Base-by-base conservation (phyloP, 2,797 vertebrate species). In the Sylvia borin region DNA sequence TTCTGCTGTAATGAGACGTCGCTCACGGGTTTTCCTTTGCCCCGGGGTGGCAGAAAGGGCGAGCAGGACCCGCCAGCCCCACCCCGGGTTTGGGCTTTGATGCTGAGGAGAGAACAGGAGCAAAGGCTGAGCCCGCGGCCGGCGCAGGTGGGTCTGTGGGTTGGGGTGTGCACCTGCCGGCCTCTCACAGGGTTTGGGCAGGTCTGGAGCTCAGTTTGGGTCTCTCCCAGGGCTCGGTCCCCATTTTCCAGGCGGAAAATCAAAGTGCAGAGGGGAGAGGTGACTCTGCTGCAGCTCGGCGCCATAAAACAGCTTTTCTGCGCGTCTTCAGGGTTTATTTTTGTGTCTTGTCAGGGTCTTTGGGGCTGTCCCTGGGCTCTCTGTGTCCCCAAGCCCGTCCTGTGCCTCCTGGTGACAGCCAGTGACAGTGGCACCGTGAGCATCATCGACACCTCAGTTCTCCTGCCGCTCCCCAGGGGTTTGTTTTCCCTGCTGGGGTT, bases 61-160 rank as follows among this genome's bases (percentile, higher is more conserved):
- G 3, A 3, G 57, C 57, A 86, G 73, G 53, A 1, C 10, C 79
- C 81, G 70, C 83, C 68, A 45, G 2, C 3, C 17, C 29, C 17
- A 4, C 17, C 7, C 13, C 2, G n/a, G 2, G 43, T 57, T 16
- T 24, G 43, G 11, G 62, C n/a, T 22, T 73, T 0, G 0, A 8
- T 77, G 14, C 27, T 12, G 60, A 16, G 53, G 48, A 47, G 24
- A 18, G 66, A 53, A 8, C 4, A 26, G 67, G 51, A 73, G 71
- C 25, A 3, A 20, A 62, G 29, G 7, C 15, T 27, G 54, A 80
- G 55, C 62, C 31, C 2, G n/a, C 11, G 42, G 40, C 32, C 27
- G 16, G 88, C 6, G 7, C 16, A n/a, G 77, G 7, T 2, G 45
- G 47, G 14, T 10, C 58, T 0, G 0, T 4, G 73, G 3, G 4